Evolutionary conservation across 2,888 invertebrate species (phyloP).

Genomic region (Meliscaeva auricollis): DNA sequence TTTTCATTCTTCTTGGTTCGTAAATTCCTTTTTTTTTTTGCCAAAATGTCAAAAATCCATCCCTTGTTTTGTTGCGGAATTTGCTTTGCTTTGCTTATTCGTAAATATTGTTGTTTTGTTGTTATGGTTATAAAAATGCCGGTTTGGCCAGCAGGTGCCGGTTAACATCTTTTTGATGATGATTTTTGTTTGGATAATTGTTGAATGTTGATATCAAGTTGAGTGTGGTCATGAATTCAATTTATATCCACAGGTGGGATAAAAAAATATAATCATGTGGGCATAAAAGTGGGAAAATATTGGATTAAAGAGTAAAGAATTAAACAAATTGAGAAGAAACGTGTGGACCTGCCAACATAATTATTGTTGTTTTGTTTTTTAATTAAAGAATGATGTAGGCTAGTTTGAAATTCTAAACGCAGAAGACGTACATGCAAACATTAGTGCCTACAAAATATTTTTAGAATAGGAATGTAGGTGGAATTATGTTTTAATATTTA

Average conservation of each 20-base stretch:
- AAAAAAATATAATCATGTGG: background rate
- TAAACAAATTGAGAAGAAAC: too few species aligned
- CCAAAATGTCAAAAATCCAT: constrained; percentile 75
- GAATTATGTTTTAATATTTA: too few species aligned
- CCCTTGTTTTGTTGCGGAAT: constrained; percentile 13
- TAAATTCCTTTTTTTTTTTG: constrained; percentile 79
- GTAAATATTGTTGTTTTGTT: constrained; percentile 69
- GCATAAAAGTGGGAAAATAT: too few species aligned
- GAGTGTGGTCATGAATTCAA: background rate
- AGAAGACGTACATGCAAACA: too few species aligned
- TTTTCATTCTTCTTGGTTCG: constrained; percentile 27
- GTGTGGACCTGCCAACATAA: too few species aligned
- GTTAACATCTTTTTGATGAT: constrained; percentile 10
- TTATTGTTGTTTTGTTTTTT: too few species aligned
- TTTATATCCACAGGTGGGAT: constrained; percentile 3
- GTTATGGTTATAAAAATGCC: constrained; percentile 21
- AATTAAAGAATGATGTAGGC: too few species aligned
- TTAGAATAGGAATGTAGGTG: too few species aligned
- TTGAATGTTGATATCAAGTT: constrained; percentile 11
- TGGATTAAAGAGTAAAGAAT: too few species aligned
- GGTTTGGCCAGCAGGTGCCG: background rate
- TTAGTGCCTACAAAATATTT: too few species aligned
- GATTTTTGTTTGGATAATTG: background rate
- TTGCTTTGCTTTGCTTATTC: constrained; percentile 51
- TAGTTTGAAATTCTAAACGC: too few species aligned